Percentiles rank a stretch among this genome's conserved stretches.
Evolutionary conservation across 2,113 vertebrate genomes (phyloP).

Genomic region (Capreolus pygargus): DNA sequence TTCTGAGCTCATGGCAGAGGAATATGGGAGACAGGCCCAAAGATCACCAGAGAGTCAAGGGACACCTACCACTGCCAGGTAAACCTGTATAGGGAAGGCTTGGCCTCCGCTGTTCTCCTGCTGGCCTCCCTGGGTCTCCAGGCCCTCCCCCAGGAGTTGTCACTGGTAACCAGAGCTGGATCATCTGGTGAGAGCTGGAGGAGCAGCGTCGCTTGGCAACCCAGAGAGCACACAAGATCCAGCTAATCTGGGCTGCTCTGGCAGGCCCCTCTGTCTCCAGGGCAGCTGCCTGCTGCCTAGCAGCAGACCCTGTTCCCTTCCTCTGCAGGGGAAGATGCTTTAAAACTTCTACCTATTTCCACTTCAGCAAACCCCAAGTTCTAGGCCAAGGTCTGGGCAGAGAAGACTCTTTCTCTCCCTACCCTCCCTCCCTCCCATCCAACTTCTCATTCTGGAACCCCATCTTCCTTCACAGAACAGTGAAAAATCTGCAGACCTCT

Average conservation of each 20-base stretch:
- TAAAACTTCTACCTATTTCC: neutral
- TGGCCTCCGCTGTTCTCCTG: neutral
- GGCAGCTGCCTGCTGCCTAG: neutral
- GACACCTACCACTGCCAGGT: neutral
- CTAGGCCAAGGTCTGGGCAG: neutral
- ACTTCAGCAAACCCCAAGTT: neutral
- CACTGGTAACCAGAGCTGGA: slow-evolving; percentile 59
- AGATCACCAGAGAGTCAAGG: neutral
- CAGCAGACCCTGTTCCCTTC: neutral
- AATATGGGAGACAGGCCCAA: neutral
- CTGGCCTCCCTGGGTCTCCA: neutral
- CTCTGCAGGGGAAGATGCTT: neutral
- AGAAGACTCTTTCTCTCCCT: neutral
- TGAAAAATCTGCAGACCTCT: neutral
- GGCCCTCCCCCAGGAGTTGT: neutral
- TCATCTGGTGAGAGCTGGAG: neutral
- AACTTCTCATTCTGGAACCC: neutral
- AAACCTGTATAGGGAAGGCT: neutral
- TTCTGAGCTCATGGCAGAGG: neutral
- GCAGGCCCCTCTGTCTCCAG: neutral
- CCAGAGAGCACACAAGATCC: slow-evolving; percentile 10
- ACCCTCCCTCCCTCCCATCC: neutral
- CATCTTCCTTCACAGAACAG: neutral
- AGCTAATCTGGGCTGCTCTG: slow-evolving; percentile 37
- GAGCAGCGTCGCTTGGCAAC: slow-evolving; percentile 51